These are phyloP conservation scores for Indicator maculatus DNA, from an alignment of 2,113 vertebrate species.

Conservation along the genomic window DNA sequence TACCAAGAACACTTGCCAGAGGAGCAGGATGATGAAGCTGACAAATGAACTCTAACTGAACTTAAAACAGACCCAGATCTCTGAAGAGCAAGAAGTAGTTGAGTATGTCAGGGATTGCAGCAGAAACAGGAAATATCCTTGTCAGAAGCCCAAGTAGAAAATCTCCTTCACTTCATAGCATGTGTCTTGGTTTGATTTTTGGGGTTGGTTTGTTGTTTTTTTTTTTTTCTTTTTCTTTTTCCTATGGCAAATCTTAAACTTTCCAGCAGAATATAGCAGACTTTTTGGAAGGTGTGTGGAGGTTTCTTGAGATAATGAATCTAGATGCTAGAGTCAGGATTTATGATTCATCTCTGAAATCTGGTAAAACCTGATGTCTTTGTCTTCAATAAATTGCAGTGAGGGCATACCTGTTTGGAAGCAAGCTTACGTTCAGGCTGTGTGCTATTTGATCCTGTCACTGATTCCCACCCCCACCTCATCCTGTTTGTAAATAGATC, in stretches of 20 bases:
- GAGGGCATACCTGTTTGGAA: neutral
- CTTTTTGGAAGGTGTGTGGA: neutral
- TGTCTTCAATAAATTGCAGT: neutral
- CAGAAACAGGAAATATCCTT: constrained; percentile 23
- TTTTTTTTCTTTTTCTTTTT: neutral
- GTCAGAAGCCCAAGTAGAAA: constrained; percentile 27
- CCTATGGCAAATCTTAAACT: neutral
- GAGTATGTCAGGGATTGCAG: constrained; percentile 10
- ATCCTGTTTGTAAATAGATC: neutral
- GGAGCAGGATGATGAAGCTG: constrained; percentile 3
- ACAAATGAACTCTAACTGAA: constrained; percentile 52
- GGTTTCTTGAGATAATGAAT: neutral
- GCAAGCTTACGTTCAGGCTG: neutral
- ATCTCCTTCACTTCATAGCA: constrained; percentile 31
- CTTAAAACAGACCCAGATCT: constrained; percentile 1
- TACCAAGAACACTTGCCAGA: neutral
- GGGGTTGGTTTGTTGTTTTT: neutral
- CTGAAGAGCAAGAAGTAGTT: constrained; percentile 11
- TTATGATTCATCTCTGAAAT: neutral
- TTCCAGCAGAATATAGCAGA: neutral
- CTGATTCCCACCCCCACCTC: neutral
- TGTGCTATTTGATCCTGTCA: neutral
- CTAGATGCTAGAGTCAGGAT: neutral
- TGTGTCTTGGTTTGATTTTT: constrained; percentile 16
- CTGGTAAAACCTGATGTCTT: neutral